Base-by-base conservation (phyloP, 2,797 vertebrate species). In the Hirundo rustica region DNA sequence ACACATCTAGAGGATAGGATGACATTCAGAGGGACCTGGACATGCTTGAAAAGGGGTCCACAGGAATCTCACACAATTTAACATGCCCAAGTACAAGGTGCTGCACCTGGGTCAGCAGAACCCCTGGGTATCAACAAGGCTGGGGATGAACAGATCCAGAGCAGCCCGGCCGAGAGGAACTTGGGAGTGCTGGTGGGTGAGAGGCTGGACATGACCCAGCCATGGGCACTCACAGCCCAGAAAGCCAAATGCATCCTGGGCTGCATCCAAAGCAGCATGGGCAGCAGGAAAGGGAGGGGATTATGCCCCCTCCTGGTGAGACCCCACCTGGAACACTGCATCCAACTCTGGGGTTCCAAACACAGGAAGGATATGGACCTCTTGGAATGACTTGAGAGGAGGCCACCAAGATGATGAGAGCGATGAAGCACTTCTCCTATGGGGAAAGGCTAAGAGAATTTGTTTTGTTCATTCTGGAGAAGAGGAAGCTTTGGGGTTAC, bases 181-280 rank as follows among this genome's bases (percentile, higher is more conserved):
- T 11, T n/a, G 34, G 7, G 22, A 4, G 2, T 54, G 29, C 7
- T 64, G n/a, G 23, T 21, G 23, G 32, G 1, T 16, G 54, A 30
- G 36, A 60, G 20, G 51, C 22, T 79, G 44, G 27, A 29, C 16
- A 36, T 23, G 58, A 32, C 5, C 44, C 32, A 36, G 32, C 10
- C 22, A 50, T 16, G 48, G 0, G 36, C 22, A 50, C 26, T 32
- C 34, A 11, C 30, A 38, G 38, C 38, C 38, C 38, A 38, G 38
- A 38, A 38, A 38, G 38, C 38, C 50, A 64, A 27, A 55, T 0
- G 0, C 48, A 30, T 34, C 73, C 50, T 13, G 66, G 26, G 14
- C 36, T 42, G 44, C 32, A 32, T 57, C 44, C 30, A 74, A 0
- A 57, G 30, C 36, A 17, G 0, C 0, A 3, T 42, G 16, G 34